Evolutionary conservation across 1,140 invertebrate species (phyloP).

Genomic region (Bombus breviceps): DNA sequence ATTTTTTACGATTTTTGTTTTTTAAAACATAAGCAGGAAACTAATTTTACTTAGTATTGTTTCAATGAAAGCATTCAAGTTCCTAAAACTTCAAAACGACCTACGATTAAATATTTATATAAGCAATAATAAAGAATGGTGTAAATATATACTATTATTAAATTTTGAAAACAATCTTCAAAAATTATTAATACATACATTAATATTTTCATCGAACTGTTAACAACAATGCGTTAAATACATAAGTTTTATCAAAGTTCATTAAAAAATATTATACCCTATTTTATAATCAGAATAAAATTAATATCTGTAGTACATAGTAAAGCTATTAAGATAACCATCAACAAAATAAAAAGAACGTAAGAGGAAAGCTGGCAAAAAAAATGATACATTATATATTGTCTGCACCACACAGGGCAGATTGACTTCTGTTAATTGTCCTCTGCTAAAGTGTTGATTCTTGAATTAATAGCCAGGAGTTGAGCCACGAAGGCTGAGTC

Average conservation of each 20-base stretch:
- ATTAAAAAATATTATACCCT: conserved; percentile 29
- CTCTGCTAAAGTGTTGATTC: conserved; percentile 89
- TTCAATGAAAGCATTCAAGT: conserved; percentile 13
- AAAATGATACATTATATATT: conserved; percentile 68
- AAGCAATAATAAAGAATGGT: conserved; percentile 16
- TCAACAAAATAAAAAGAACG: conserved; percentile 63
- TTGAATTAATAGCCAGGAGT: conserved; percentile 88
- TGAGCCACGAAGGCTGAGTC: conserved; percentile 89
- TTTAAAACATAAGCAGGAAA: conserved; percentile 19
- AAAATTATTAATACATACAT: background rate
- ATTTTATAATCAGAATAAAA: conserved; percentile 32
- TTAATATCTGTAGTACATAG: conserved; percentile 44
- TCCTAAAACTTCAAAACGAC: background rate
- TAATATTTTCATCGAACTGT: conserved; percentile 44
- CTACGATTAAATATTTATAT: conserved; percentile 10
- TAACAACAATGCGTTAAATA: conserved; percentile 24
- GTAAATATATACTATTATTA: background rate
- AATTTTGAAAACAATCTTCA: background rate
- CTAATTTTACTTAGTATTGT: conserved; percentile 1
- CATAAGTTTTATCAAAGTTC: conserved; percentile 13
- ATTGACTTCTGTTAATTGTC: conserved; percentile 85
- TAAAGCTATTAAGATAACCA: conserved; percentile 46
- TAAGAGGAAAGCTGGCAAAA: conserved; percentile 78
- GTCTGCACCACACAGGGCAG: conserved; percentile 63
- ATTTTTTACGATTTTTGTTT: background rate